Base-by-base conservation (phyloP, 2,888 invertebrate genomes). In the Andrena dorsata region DNA sequence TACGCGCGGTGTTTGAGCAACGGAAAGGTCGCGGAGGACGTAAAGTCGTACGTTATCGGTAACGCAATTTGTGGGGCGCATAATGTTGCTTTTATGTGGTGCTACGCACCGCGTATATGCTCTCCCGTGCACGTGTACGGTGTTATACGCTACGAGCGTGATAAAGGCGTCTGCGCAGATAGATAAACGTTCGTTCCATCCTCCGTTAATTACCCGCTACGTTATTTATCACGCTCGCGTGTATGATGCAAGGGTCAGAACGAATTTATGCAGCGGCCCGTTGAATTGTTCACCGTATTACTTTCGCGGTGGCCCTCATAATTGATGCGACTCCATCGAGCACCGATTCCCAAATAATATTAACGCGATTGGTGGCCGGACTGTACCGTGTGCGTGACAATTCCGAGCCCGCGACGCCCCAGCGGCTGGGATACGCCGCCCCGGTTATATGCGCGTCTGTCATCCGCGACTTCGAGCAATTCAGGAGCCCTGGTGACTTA, bases 71-170 rank as follows among this genome's bases (percentile, higher is more conserved):
- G 87, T 79, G 86, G 73, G 75, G 65, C 75, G 86, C 85, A 82
- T 89, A 89, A 90, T 89, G 85, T 86, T 85, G 88, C 89, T 90
- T 90, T 90, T 86, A 89, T 89, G 83, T 64, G 88, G 84, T 80
- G 64, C 60, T 63, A 63, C 71, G 64, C 66, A 70, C 6, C 51
- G 58, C 30, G 70, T 30, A 26, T 61, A 28, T 53, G 32, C 41
- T 13, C 58, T 32, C 41, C 30, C 10, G 53, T 20, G 56, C 20
- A 56, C 26, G 47, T 63, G 28, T 56, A 23, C 20, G 53, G 61
- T 56, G 76, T 68, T 81, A 63, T 70, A 77, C 64, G 60, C 49
- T 73, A 28, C 68, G 23, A 32, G 60, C 80, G 83, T 80, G 87
- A 89, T 88, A 88, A 88, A 88, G 89, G 89, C 87, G 89, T 86